These are phyloP conservation scores for Miltochrista miniata DNA, from an alignment of 2,888 invertebrate species.

Conservation along the genomic window DNA sequence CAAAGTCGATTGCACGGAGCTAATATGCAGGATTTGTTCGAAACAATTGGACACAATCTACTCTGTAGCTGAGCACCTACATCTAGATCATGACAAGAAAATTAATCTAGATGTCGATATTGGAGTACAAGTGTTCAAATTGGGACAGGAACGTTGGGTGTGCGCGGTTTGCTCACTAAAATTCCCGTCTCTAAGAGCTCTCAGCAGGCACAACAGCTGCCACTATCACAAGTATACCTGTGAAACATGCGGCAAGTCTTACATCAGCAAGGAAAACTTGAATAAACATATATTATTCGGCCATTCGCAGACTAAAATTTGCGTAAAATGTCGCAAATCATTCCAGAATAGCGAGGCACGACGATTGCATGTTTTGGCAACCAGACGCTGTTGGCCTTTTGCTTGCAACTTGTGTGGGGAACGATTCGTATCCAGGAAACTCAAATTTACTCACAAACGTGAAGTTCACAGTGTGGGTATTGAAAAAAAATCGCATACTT, in stretches of 20 bases:
- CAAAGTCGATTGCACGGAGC: conserved; percentile 60
- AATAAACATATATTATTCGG: conserved; percentile 34
- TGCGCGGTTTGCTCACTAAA: conserved; percentile 51
- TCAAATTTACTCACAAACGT: conserved; percentile 42
- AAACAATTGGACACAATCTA: conserved; percentile 39
- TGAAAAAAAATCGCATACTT: conserved; percentile 40
- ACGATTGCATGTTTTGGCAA: conserved; percentile 44
- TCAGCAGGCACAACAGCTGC: conserved; percentile 52
- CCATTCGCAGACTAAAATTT: conserved; percentile 36
- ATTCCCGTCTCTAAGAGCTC: conserved; percentile 44
- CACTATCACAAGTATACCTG: conserved; percentile 59
- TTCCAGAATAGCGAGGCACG: conserved; percentile 40
- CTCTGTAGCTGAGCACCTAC: conserved; percentile 47
- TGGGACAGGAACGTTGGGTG: conserved; percentile 47
- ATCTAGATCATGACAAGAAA: conserved; percentile 39
- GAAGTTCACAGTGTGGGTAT: conserved; percentile 45
- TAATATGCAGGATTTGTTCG: conserved; percentile 55
- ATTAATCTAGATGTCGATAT: conserved; percentile 41
- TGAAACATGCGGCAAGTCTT: conserved; percentile 57
- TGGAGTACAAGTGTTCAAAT: conserved; percentile 52
- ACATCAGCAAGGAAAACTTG: conserved; percentile 47
- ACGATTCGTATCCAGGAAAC: conserved; percentile 45
- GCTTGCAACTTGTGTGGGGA: conserved; percentile 49
- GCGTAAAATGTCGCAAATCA: conserved; percentile 45
- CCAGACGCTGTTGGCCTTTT: conserved; percentile 50